Percentiles rank a stretch among this genome's conserved stretches.
Conservation (phyloP, 92 coral and sea anemone genomes). For the Epizoanthus rinbou region DNA sequence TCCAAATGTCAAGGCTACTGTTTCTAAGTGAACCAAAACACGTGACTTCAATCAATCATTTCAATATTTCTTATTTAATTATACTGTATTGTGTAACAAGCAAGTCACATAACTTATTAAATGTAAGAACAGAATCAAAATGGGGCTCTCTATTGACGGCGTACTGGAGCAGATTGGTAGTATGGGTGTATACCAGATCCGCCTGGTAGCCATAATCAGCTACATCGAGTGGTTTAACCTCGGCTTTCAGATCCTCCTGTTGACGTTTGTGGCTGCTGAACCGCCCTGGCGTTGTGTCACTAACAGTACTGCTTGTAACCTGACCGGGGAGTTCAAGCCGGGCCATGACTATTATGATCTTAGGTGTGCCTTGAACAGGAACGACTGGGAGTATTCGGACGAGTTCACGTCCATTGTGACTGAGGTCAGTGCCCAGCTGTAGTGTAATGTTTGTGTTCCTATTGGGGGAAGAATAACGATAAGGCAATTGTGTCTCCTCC, state of each 20-base stretch:
- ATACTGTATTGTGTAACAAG: no score
- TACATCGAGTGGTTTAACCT: conserved; percentile 50
- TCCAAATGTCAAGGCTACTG: no score
- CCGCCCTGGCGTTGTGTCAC: conserved; percentile 80
- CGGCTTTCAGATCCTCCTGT: conserved; percentile 51
- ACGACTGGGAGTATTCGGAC: conserved; percentile 75
- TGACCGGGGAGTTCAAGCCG: conserved; percentile 72
- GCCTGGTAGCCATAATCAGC: conserved; percentile 59
- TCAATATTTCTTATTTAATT: no score
- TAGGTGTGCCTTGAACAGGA: conserved; percentile 69
- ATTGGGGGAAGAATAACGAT: background rate
- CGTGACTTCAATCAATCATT: no score
- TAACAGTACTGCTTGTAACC: conserved; percentile 65
- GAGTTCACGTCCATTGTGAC: conserved; percentile 78
- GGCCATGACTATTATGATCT: conserved; percentile 51
- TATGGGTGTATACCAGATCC: conserved; percentile 69
- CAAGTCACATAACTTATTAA: no score
- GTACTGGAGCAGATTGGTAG: conserved; percentile 72
- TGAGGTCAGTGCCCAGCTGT: conserved; percentile 52
- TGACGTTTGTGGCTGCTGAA: conserved; percentile 78
- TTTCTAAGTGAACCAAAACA: no score
- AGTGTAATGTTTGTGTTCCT: background rate
- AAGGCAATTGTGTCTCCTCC: background rate
- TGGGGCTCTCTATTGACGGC: conserved; percentile 67
- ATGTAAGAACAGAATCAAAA: background rate